phyloP scores from a whole-genome alignment of 1,140 invertebrate genomes.

The Diorhabda carinulata region DNA sequence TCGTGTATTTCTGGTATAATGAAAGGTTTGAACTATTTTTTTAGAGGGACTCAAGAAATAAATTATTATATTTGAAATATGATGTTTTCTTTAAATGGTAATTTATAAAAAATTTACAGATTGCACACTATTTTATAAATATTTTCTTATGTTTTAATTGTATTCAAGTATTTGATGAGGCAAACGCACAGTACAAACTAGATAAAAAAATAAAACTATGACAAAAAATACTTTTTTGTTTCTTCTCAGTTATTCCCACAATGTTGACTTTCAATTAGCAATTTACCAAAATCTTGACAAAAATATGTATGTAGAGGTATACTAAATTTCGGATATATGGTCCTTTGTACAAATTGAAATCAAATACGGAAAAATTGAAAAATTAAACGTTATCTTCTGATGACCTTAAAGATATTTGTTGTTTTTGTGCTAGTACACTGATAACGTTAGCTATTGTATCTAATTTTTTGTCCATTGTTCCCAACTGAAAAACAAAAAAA shows the following conservation, averaged over 20 bases:
- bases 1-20: no score
- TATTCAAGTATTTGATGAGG: no score
- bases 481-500: conserved; percentile 53
- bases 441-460: conserved; percentile 64
- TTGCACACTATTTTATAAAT: no score
- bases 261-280: no score
- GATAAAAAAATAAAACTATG: background rate
- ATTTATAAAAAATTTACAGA: no score
- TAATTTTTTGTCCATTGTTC: conserved; percentile 67
- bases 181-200: no score
- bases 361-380: conserved; percentile 10
- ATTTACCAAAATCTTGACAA: background rate
- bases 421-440: conserved; percentile 60
- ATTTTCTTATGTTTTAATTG: no score
- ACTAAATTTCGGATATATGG: conserved; percentile 19
- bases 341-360: conserved; percentile 20
- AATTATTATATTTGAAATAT: no score
- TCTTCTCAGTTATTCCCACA: background rate
- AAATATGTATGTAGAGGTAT: background rate
- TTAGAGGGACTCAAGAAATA: no score
- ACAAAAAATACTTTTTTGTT: conserved; percentile 1
- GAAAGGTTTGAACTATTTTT: no score
- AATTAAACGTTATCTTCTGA: conserved; percentile 20
- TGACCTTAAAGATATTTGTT: conserved; percentile 43
- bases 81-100: no score